These are phyloP conservation scores for Chlorocebus sabaeus DNA, from an alignment of 2,113 vertebrate species.

Conservation along the genomic window DNA sequence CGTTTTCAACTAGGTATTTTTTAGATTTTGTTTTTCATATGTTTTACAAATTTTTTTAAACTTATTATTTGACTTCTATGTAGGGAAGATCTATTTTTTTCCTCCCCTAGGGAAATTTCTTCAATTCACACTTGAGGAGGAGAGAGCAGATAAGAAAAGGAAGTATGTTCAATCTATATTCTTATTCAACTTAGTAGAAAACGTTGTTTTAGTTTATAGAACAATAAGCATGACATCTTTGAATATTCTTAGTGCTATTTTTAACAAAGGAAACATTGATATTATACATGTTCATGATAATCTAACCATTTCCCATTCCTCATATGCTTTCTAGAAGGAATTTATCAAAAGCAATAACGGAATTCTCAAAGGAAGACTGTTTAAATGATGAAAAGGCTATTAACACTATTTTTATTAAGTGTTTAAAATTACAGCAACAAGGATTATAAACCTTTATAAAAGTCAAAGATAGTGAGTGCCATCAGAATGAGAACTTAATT, in stretches of 20 bases:
- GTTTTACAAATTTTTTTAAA: neutral
- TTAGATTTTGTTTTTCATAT: neutral
- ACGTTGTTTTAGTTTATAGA: neutral
- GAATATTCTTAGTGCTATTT: neutral
- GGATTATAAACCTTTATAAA: conserved; percentile 37
- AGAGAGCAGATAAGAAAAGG: neutral
- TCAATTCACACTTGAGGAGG: neutral
- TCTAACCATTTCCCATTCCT: neutral
- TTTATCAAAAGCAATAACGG: conserved; percentile 35
- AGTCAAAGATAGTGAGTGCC: neutral
- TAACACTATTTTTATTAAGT: conserved; percentile 61
- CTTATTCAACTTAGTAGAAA: conserved; percentile 33
- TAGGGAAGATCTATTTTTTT: neutral
- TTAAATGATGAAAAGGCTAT: conserved; percentile 53
- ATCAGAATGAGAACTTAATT: neutral
- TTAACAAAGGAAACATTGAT: conserved; percentile 18
- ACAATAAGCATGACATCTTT: neutral
- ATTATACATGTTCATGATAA: neutral
- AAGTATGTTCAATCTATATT: neutral
- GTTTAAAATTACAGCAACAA: conserved; percentile 52
- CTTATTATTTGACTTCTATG: neutral
- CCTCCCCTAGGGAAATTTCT: neutral
- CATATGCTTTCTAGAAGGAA: neutral
- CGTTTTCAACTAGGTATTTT: neutral
- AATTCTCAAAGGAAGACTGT: conserved; percentile 39